phyloP scores from a whole-genome alignment of 1,140 invertebrate species.

The Drosophila mauritiana region DNA sequence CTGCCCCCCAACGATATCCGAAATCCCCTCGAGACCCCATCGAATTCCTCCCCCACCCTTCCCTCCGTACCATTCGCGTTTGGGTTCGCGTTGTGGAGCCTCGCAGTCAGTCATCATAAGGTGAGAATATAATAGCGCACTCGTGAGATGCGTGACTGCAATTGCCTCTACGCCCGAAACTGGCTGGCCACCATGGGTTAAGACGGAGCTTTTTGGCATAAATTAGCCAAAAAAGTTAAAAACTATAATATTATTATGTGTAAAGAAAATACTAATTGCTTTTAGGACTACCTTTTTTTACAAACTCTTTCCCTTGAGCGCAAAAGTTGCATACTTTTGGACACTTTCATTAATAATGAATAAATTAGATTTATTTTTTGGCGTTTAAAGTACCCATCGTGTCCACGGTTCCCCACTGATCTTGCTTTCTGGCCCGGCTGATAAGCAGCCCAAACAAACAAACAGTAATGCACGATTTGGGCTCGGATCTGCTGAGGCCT shows the following conservation, averaged over 20 bases:
- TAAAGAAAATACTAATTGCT: too few species aligned
- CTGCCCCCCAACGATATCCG: neutral
- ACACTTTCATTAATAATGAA: neutral
- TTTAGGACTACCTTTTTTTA: too few species aligned
- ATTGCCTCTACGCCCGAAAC: constrained; percentile 73
- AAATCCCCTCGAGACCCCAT: neutral
- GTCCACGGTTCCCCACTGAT: constrained; percentile 48
- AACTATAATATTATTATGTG: too few species aligned
- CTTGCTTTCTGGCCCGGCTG: constrained; percentile 54
- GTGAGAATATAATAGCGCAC: constrained; percentile 82
- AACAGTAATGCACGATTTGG: constrained; percentile 81
- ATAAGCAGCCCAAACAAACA: constrained; percentile 81
- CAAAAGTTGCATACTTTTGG: neutral
- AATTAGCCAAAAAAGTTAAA: neutral
- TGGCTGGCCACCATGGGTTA: constrained; percentile 44
- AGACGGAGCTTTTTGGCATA: neutral
- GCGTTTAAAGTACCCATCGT: neutral
- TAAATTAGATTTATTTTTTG: too few species aligned
- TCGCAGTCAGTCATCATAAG: constrained; percentile 78
- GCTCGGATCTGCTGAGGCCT: constrained; percentile 15
- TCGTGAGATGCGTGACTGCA: constrained; percentile 83
- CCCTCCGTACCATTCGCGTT: constrained; percentile 14
- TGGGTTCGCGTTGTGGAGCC: constrained; percentile 38
- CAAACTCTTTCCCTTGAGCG: too few species aligned
- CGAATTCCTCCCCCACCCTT: neutral